These are phyloP conservation scores for Drosophila bipectinata DNA, from an alignment of 1,140 invertebrate genomes.

Conservation along the genomic window DNA sequence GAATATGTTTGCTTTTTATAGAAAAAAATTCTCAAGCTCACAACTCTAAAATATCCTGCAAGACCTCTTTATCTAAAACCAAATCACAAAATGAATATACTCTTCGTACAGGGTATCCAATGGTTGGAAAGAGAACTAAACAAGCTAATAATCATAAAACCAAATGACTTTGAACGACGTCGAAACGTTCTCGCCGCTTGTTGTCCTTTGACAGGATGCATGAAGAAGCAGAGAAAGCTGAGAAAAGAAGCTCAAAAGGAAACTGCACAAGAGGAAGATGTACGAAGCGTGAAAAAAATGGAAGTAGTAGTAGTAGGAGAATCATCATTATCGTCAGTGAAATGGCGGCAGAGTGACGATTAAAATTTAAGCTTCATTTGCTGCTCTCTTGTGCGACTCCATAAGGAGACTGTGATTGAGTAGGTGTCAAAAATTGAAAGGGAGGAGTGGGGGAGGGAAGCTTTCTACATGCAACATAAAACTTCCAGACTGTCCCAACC, in stretches of 20 bases:
- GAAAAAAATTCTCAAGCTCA: too few species aligned
- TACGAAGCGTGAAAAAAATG: background rate
- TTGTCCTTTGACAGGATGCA: slow-evolving; percentile 52
- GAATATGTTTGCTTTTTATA: slow-evolving; percentile 65
- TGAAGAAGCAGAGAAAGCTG: slow-evolving; percentile 11
- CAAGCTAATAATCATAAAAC: slow-evolving; percentile 84
- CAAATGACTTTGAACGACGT: slow-evolving; percentile 83
- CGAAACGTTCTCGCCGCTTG: slow-evolving; percentile 42
- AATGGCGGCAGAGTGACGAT: slow-evolving; percentile 69
- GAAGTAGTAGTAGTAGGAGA: slow-evolving; percentile 27
- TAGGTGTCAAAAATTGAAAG: slow-evolving; percentile 62
- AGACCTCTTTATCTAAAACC: background rate
- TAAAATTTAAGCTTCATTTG: slow-evolving; percentile 83
- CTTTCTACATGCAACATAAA: background rate
- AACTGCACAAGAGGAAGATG: slow-evolving; percentile 36
- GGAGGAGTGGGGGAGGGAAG: background rate
- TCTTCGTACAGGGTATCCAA: slow-evolving; percentile 19
- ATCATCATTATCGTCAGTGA: slow-evolving; percentile 68
- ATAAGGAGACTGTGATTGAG: slow-evolving; percentile 55
- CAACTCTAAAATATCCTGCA: background rate
- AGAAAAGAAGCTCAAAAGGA: slow-evolving; percentile 1
- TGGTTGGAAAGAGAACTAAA: slow-evolving; percentile 64
- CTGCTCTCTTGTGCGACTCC: slow-evolving; percentile 43
- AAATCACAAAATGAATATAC: background rate
- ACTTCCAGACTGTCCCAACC: slow-evolving; percentile 30